Percentiles rank a stretch among this genome's conserved stretches.
Evolutionary conservation across 92 coral and sea anemone species (phyloP).

Genomic region (Epizoanthus stellaris): DNA sequence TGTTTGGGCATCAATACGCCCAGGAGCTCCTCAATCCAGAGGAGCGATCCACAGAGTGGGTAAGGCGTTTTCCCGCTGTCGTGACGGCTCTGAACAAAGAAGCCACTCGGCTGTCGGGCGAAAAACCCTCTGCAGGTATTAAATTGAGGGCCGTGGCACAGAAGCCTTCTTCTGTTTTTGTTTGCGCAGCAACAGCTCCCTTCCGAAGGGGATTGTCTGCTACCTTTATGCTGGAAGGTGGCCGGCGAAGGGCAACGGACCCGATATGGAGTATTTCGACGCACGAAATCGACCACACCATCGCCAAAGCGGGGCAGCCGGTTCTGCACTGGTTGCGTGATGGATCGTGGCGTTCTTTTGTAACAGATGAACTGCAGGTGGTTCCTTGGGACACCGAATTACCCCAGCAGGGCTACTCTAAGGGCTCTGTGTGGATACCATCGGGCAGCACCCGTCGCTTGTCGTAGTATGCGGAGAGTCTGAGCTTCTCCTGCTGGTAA

Average conservation of each 20-base stretch:
- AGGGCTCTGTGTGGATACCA: too few relatives aligned
- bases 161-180: not conserved
- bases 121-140: not conserved
- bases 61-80: not conserved
- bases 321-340: too few relatives aligned
- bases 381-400: too few relatives aligned
- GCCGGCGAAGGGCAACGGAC: conserved; percentile 16
- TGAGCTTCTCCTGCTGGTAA: too few relatives aligned
- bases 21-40: conserved; percentile 9
- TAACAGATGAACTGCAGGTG: too few relatives aligned
- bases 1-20: conserved; percentile 23
- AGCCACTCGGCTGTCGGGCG: conserved; percentile 32
- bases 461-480: too few relatives aligned
- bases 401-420: too few relatives aligned
- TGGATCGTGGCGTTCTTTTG: too few relatives aligned
- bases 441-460: too few relatives aligned
- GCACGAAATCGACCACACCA: not conserved
- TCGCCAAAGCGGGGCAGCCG: conserved; percentile 22
- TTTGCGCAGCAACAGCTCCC: not conserved
- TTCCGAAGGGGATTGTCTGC: conserved; percentile 3
- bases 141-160: conserved; percentile 10
- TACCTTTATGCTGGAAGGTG: conserved; percentile 15
- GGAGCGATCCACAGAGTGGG: conserved; percentile 24
- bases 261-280: conserved; percentile 27
- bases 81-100: conserved; percentile 17